These are phyloP conservation scores for Haliclona indistincta DNA, from an alignment of 37 sponge, comb jelly and placozoan species.

Conservation along the genomic window DNA sequence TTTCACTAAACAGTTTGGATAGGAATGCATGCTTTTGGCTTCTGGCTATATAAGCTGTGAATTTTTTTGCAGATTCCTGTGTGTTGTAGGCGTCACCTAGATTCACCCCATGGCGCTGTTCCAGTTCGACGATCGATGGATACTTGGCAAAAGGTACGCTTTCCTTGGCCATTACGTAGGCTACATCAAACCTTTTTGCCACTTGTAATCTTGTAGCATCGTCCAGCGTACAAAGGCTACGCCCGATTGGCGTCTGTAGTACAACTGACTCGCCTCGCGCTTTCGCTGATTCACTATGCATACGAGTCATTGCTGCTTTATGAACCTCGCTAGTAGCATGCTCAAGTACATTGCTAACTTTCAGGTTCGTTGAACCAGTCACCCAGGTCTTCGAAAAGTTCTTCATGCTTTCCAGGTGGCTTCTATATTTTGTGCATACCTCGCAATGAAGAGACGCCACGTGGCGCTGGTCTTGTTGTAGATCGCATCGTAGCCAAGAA, in stretches of 20 bases:
- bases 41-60: constrained; percentile 38
- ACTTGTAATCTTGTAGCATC: not conserved
- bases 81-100: constrained; percentile 46
- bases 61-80: constrained; percentile 20
- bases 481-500: constrained; percentile 49
- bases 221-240: constrained; percentile 20
- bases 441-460: constrained; percentile 42
- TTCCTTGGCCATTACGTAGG: constrained; percentile 36
- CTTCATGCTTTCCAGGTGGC: constrained; percentile 21
- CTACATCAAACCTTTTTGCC: constrained; percentile 41
- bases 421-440: constrained; percentile 34
- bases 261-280: constrained; percentile 5
- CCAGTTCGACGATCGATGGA: constrained; percentile 28
- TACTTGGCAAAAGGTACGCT: constrained; percentile 49
- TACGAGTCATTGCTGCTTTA: constrained; percentile 33
- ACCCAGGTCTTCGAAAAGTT: constrained; percentile 63
- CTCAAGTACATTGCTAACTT: constrained; percentile 55
- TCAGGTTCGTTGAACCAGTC: constrained; percentile 59
- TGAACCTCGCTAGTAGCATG: constrained; percentile 57
- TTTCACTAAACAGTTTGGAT: not conserved
- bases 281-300: constrained; percentile 22
- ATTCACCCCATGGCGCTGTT: constrained; percentile 60
- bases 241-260: constrained; percentile 60
- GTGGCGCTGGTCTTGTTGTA: constrained; percentile 10
- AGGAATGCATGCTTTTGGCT: constrained; percentile 24